Evolutionary conservation across 2,888 invertebrate genomes (phyloP).

Genomic region (Phortica magna): DNA sequence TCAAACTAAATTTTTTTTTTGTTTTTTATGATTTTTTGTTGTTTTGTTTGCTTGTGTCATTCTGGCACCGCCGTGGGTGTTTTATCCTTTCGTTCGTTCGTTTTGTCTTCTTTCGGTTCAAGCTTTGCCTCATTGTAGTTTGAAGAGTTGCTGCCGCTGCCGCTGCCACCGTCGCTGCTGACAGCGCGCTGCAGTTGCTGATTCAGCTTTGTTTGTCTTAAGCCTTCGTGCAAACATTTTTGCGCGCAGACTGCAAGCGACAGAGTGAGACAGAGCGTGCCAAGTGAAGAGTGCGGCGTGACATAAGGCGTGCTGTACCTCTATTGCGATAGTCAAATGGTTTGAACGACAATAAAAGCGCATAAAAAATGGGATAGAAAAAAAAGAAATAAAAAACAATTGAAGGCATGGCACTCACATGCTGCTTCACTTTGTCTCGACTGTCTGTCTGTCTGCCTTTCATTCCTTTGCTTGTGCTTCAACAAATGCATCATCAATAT

Average conservation of each 20-base stretch:
- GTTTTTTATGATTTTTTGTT: conserved; percentile 13
- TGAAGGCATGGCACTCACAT: conserved; percentile 22
- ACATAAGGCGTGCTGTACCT: conserved; percentile 35
- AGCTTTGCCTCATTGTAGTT: conserved; percentile 49
- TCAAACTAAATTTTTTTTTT: conserved; percentile 49
- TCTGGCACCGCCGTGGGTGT: conserved; percentile 30
- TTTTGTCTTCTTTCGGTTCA: conserved; percentile 51
- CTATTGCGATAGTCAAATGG: conserved; percentile 41
- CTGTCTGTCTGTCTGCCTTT: conserved; percentile 31
- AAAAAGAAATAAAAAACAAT: conserved; percentile 42
- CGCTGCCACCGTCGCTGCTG: conserved; percentile 41
- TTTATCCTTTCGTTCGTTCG: conserved; percentile 42
- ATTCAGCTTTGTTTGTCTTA: conserved; percentile 74
- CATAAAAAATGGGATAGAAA: conserved; percentile 53
- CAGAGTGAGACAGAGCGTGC: conserved; percentile 10
- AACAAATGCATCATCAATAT: conserved; percentile 70
- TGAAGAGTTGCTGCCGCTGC: conserved; percentile 62
- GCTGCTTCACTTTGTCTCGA: conserved; percentile 13
- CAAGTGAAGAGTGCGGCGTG: too few species aligned
- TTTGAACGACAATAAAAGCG: conserved; percentile 57
- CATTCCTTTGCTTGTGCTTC: conserved; percentile 41
- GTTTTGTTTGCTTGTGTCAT: conserved; percentile 25
- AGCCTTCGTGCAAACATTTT: conserved; percentile 74
- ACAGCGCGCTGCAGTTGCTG: conserved; percentile 54
- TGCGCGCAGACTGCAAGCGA: conserved; percentile 52